These are phyloP conservation scores for Melanotaenia nigrans DNA, from an alignment of 2,797 vertebrate genomes.

Conservation along the genomic window DNA sequence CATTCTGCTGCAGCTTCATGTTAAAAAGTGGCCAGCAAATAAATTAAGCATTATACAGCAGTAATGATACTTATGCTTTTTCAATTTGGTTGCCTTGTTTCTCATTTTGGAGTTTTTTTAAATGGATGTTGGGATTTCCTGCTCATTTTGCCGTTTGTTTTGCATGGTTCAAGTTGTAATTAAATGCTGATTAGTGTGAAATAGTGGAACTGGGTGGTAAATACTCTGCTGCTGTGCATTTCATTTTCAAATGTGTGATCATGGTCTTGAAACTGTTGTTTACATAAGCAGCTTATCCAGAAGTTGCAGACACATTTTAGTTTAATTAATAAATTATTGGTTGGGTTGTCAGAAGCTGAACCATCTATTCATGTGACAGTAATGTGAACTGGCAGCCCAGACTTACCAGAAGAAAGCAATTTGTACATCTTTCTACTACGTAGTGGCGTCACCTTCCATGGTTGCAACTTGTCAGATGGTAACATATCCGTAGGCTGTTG, in stretches of 20 bases:
- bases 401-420: neutral
- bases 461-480: neutral
- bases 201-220: neutral
- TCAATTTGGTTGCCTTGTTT: neutral
- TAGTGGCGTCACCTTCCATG: neutral
- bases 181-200: neutral
- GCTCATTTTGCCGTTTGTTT: neutral
- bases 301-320: neutral
- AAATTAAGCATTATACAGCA: neutral
- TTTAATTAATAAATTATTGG: neutral
- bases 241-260: neutral
- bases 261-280: neutral
- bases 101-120: neutral
- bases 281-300: neutral
- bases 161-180: neutral
- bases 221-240: neutral
- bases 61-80: neutral
- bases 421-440: neutral
- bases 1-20: neutral
- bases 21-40: neutral
- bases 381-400: neutral
- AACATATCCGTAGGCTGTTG: no score
- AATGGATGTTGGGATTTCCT: neutral
- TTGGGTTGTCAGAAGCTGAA: neutral
- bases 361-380: neutral